Percentiles rank a stretch among this genome's conserved stretches.
These are phyloP conservation scores for Nannoperca australis DNA, from an alignment of 2,797 vertebrate species.

Conservation along the genomic window DNA sequence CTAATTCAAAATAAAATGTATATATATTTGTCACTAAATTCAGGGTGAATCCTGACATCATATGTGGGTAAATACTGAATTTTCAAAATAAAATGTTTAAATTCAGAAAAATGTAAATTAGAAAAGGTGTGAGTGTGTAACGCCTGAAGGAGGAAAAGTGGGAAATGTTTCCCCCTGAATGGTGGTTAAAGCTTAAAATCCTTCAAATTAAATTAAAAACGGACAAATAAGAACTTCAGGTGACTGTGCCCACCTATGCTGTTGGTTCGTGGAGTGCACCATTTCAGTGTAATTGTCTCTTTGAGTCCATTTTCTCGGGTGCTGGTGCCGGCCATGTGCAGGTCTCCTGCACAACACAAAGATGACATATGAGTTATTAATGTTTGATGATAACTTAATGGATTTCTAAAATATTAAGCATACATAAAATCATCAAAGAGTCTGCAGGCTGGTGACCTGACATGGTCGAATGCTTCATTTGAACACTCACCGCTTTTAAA, in stretches of 20 bases:
- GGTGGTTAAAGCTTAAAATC: not conserved
- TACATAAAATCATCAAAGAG: slow-evolving; percentile 1
- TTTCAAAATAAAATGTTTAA: slow-evolving; percentile 1
- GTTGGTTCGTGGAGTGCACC: slow-evolving; percentile 97
- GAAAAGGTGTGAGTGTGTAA: not conserved
- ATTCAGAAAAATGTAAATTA: not conserved
- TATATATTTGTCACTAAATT: not conserved
- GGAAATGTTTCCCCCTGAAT: not conserved
- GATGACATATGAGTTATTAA: not conserved
- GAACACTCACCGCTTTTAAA: slow-evolving; percentile 92
- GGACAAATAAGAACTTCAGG: not conserved
- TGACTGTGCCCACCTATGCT: slow-evolving; percentile 68
- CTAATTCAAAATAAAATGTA: not conserved
- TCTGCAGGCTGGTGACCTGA: not conserved
- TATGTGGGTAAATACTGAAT: not conserved
- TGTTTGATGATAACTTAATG: not conserved
- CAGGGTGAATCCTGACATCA: not conserved
- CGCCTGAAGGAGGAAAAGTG: not conserved
- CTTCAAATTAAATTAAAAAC: not conserved
- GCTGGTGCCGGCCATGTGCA: slow-evolving; percentile 88
- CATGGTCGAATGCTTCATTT: not conserved
- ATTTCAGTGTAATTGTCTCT: slow-evolving; percentile 96
- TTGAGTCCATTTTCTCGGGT: slow-evolving; percentile 93
- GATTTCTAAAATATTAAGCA: not conserved
- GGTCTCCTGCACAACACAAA: slow-evolving; percentile 87